Conservation (phyloP, 2,113 vertebrate genomes). For the Delphinus delphis region DNA sequence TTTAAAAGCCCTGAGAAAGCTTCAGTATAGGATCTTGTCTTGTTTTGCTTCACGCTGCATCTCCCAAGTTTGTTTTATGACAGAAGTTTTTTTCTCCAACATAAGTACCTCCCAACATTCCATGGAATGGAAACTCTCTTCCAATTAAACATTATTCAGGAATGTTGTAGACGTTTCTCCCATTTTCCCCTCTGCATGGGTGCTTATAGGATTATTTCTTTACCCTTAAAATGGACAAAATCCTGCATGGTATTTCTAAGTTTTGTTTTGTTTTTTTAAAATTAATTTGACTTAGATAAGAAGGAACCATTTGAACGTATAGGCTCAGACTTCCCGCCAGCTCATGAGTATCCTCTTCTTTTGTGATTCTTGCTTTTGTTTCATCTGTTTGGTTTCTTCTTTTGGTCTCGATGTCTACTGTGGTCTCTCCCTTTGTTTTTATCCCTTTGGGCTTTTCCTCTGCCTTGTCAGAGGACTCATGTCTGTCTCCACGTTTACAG, state of each 20-base stretch:
- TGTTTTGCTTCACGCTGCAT: neutral
- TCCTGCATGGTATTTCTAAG: neutral
- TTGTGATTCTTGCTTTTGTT: neutral
- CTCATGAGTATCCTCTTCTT: neutral
- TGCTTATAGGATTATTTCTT: neutral
- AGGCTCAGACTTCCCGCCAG: neutral
- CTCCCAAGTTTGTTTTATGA: neutral
- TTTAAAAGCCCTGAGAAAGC: neutral
- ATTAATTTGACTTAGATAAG: neutral
- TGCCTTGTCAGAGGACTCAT: neutral
- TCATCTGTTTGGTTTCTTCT: neutral
- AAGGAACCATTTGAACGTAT: neutral
- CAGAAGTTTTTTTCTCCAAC: neutral
- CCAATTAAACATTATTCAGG: neutral
- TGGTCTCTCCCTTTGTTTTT: neutral
- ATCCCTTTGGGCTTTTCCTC: neutral
- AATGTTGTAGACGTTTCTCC: neutral
- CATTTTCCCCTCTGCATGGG: neutral
- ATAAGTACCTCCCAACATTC: neutral
- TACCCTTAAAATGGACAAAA: neutral
- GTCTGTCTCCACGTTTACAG: neutral
- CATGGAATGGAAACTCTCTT: neutral
- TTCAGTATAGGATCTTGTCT: neutral
- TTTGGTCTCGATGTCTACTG: neutral
- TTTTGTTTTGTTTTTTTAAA: neutral